Conservation (phyloP, 2,113 vertebrate species). For the Corythornis cristatus region DNA sequence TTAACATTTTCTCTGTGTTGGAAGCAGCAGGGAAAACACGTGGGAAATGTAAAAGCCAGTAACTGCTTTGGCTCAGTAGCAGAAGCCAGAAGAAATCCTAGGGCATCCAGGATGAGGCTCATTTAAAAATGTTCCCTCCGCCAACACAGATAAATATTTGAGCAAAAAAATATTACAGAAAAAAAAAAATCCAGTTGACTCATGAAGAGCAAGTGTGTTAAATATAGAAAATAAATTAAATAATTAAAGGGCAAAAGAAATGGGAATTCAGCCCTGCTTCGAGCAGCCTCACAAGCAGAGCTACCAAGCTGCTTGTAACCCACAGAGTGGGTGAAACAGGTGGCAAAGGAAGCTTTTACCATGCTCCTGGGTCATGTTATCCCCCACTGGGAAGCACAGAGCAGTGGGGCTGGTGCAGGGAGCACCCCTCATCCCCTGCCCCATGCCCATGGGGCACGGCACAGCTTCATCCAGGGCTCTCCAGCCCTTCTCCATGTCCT, state of each 20-base stretch:
- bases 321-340: neutral
- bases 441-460: rapidly evolving
- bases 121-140: conserved; percentile 14
- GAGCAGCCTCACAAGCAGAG: neutral
- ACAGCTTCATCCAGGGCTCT: neutral
- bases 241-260: conserved; percentile 30
- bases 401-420: neutral
- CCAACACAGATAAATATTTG: conserved; percentile 43
- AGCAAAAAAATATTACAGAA: neutral
- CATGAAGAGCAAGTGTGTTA: neutral
- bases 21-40: neutral
- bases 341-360: neutral
- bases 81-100: neutral
- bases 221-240: conserved; percentile 55
- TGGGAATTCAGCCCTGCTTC: neutral
- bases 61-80: neutral
- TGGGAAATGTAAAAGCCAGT: neutral
- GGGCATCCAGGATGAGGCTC: neutral
- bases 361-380: rapidly evolving
- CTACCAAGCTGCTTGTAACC: neutral
- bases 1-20: neutral
- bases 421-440: neutral
- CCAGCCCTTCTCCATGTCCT: neutral
- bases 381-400: rapidly evolving
- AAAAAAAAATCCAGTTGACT: conserved; percentile 20